Percentiles rank a stretch among this genome's conserved stretches.
Evolutionary conservation across 2,113 vertebrate species (phyloP).

Genomic region (Paramisgurnus dabryanus): DNA sequence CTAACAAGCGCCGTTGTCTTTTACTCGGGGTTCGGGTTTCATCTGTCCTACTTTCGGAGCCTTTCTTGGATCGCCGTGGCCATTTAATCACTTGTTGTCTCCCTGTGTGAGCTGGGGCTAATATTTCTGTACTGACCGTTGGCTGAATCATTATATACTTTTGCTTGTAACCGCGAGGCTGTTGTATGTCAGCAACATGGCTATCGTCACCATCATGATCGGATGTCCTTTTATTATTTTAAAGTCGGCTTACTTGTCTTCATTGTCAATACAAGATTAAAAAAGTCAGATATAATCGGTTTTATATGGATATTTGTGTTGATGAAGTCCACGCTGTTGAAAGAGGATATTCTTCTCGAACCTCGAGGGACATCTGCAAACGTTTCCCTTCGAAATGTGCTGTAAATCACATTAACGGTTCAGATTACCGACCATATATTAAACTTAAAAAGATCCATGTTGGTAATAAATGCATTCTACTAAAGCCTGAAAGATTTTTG

Average conservation of each 20-base stretch:
- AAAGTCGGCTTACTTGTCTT: not conserved
- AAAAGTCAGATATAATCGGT: not conserved
- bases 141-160: conserved; percentile 58
- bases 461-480: conserved; percentile 1
- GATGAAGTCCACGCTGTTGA: conserved; percentile 8
- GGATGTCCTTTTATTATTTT: conserved; percentile 35
- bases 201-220: conserved; percentile 35
- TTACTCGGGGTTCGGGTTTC: conserved; percentile 56
- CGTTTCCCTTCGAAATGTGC: not conserved
- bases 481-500: conserved; percentile 2
- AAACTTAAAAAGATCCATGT: not conserved
- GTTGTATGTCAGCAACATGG: conserved; percentile 51
- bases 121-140: conserved; percentile 57
- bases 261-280: not conserved
- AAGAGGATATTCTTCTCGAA: conserved; percentile 2
- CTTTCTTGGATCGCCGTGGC: conserved; percentile 48
- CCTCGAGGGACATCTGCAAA: not conserved
- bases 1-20: conserved; percentile 50
- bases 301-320: not conserved
- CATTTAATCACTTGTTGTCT: conserved; percentile 59
- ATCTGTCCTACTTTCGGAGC: conserved; percentile 46
- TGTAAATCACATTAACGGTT: not conserved
- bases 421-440: not conserved
- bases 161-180: conserved; percentile 44
- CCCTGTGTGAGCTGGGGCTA: conserved; percentile 41